Base-by-base conservation (phyloP, 1,140 invertebrate species). In the Rhagoletis zephyria region DNA sequence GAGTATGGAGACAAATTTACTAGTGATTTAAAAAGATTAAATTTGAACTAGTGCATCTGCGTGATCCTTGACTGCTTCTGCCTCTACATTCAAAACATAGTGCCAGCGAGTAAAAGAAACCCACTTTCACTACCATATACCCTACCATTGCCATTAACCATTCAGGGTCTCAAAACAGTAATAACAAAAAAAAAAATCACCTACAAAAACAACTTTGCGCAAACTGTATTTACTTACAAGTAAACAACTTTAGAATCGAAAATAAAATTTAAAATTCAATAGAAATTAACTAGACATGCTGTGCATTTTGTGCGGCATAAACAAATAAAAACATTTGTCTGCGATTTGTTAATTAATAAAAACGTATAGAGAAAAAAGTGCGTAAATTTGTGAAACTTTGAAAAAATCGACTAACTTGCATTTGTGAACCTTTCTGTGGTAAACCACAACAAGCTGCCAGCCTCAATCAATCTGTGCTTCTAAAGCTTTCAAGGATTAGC, bases 271-370 rank as follows among this genome's bases (percentile, higher is more conserved):
- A 81, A 56, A 81, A 81, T 81, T 81, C 48, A 81, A 81, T 81
- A 81, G 74, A 81, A 81, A 81, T 81, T 81, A 81, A 81, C 74
- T 81, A 81, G 74, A 81, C 74, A 81, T 81, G 74, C 74, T 81
- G 19, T 81, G 74, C 51, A 81, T 81, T 81, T 81, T 81, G 19
- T 81, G 74, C 74, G 19, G 48, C n/a, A 81, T 81, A 81, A 59
- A 56, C 6, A 19, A 81, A 81, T 19, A 56, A 81, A 81, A 81
- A 42, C 45, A 81, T 81, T 81, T 67, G 45, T 56, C 48, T 56
- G 4, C 74, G 74, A 56, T 81, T 56, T 56, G 51, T 81, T 81
- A 81, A 81, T 81, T 81, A 81, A 56, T 81, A 81, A 81, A 81
- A 56, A 81, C 7, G 2, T 81, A 59, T 48, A 81, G 30, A 30